phyloP scores from a whole-genome alignment of 2,797 vertebrate species.

The Euthynnus affinis region DNA sequence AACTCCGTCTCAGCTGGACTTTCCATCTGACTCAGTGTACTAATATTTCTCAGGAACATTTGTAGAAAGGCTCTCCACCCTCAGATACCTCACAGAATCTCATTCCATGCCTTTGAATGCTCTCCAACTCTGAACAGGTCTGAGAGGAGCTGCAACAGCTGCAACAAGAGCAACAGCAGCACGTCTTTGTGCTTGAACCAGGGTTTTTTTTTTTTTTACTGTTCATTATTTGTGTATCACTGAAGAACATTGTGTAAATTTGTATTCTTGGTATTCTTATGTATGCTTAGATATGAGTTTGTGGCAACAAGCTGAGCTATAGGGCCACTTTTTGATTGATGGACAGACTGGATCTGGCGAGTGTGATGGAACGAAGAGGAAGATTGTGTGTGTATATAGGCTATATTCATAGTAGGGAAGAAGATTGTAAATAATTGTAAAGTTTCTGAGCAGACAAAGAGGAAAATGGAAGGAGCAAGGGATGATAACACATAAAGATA shows the following conservation, averaged over 20 bases:
- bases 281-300: background rate
- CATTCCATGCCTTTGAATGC: conserved; percentile 23
- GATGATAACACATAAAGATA: conserved; percentile 73
- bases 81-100: conserved; percentile 25
- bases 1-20: conserved; percentile 25
- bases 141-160: background rate
- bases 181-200: background rate
- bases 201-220: conserved; percentile 3
- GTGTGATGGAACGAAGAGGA: background rate
- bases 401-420: conserved; percentile 13
- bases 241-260: background rate
- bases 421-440: conserved; percentile 5
- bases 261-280: background rate
- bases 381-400: background rate
- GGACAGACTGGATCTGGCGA: background rate
- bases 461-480: background rate
- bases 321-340: background rate
- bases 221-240: conserved; percentile 3
- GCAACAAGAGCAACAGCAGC: conserved; percentile 13
- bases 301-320: background rate
- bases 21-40: conserved; percentile 45
- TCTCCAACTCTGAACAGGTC: background rate
- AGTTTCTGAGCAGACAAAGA: background rate
- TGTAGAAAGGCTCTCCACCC: conserved; percentile 36
- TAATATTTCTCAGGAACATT: conserved; percentile 31